Conservation (phyloP, 2,888 invertebrate species). For the Cosmorhoe ocellata region DNA sequence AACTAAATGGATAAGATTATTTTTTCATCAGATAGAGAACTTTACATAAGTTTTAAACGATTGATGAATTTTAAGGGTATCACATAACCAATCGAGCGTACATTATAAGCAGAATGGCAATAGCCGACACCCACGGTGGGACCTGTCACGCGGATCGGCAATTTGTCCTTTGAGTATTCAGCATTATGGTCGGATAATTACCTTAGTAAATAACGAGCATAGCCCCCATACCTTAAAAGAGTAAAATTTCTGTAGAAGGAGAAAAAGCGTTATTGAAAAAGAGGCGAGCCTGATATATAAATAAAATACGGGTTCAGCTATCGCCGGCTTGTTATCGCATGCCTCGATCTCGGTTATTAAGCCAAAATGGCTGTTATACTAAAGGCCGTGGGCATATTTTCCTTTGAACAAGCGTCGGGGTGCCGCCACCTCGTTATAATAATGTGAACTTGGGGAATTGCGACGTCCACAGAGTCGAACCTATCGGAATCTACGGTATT, state of each 20-base stretch:
- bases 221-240: constrained; percentile 73
- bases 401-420: constrained; percentile 66
- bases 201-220: constrained; percentile 75
- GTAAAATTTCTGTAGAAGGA: constrained; percentile 72
- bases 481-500: constrained; percentile 47
- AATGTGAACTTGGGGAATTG: constrained; percentile 81
- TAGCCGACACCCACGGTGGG: constrained; percentile 39
- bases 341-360: constrained; percentile 77
- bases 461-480: constrained; percentile 71
- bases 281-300: constrained; percentile 78
- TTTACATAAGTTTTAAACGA: too few species aligned
- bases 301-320: constrained; percentile 83
- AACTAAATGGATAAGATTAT: too few species aligned
- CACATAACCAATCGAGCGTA: too few species aligned
- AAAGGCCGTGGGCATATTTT: constrained; percentile 76
- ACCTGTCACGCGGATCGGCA: constrained; percentile 59
- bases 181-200: constrained; percentile 72
- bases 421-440: constrained; percentile 80
- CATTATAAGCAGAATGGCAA: not conserved
- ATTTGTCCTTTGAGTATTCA: constrained; percentile 71
- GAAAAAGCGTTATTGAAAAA: constrained; percentile 82
- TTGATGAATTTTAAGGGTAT: too few species aligned
- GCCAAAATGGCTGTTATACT: constrained; percentile 75
- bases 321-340: constrained; percentile 83
- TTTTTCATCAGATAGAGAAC: too few species aligned